Percentiles rank a stretch among this genome's conserved stretches.
Evolutionary conservation across 2,888 invertebrate species (phyloP).

Genomic region (Xestia sexstrigata): DNA sequence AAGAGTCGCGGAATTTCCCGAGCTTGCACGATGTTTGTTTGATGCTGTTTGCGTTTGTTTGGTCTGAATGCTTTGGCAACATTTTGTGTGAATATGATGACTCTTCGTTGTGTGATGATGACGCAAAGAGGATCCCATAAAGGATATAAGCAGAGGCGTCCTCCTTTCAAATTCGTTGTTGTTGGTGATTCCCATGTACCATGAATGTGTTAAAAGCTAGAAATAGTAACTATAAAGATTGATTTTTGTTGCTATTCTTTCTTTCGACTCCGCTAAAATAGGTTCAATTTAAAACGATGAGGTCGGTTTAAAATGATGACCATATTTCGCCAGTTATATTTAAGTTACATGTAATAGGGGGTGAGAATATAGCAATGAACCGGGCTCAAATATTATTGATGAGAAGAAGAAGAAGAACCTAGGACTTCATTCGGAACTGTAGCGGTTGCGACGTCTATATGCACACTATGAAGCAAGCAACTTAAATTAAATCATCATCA

Average conservation of each 20-base stretch:
- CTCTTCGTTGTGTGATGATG: neutral
- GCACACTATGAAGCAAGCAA: neutral
- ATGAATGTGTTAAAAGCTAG: neutral
- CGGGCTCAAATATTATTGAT: neutral
- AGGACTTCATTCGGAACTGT: neutral
- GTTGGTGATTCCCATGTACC: neutral
- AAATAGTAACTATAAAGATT: neutral
- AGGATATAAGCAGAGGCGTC: neutral
- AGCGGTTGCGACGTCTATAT: neutral
- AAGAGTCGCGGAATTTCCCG: conserved; percentile 32
- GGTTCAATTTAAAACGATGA: neutral
- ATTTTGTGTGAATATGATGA: neutral
- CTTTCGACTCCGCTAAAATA: neutral
- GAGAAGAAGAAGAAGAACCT: too few species aligned
- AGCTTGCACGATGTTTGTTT: conserved; percentile 20
- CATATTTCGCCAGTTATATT: neutral
- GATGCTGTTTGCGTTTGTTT: neutral
- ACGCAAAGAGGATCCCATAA: conserved; percentile 6
- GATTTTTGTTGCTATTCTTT: neutral
- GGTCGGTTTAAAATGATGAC: too few species aligned
- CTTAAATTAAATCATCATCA: neutral
- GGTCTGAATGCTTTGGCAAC: neutral
- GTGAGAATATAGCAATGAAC: neutral
- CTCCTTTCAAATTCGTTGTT: neutral
- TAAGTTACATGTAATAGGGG: neutral